Percentiles rank a stretch among this genome's conserved stretches.
Conservation (phyloP, 92 coral and sea anemone genomes). For the Umimayanthus chanpuru region DNA sequence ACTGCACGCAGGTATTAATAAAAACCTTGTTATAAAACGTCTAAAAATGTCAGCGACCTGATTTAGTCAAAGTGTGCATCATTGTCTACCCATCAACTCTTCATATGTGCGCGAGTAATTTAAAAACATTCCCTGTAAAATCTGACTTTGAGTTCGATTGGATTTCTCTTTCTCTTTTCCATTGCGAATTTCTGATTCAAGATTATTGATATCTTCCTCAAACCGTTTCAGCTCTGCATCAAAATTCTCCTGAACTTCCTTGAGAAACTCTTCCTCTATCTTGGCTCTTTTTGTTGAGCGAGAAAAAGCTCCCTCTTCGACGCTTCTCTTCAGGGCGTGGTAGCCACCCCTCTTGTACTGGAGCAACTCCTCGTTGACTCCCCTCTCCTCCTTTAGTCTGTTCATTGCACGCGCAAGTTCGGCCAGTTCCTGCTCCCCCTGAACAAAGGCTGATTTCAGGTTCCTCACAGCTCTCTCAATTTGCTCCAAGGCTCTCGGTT, state of each 20-base stretch:
- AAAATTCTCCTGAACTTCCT: constrained; percentile 34
- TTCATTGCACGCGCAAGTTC: background rate
- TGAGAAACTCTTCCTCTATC: constrained; percentile 1
- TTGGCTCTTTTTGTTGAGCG: constrained; percentile 21
- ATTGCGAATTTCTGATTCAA: background rate
- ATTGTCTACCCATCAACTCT: background rate
- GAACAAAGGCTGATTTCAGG: constrained; percentile 8
- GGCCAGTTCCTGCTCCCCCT: constrained; percentile 22
- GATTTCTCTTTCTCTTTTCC: background rate
- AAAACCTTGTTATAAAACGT: background rate
- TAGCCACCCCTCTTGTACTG: constrained; percentile 2
- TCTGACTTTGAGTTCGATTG: background rate
- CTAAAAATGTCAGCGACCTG: background rate
- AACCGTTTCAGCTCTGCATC: background rate
- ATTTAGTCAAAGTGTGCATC: background rate
- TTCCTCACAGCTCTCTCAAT: constrained; percentile 20
- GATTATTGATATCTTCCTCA: background rate
- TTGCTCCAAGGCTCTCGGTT: background rate
- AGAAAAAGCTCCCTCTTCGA: constrained; percentile 7
- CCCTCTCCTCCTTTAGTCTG: background rate
- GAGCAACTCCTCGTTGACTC: background rate
- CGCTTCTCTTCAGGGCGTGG: constrained; percentile 3
- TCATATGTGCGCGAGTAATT: background rate
- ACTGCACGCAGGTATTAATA: background rate
- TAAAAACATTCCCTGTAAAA: constrained; percentile 8